Percentiles rank a stretch among this genome's conserved stretches.
These are phyloP conservation scores for Chymomyza costata DNA, from an alignment of 1,140 invertebrate species.

Conservation along the genomic window DNA sequence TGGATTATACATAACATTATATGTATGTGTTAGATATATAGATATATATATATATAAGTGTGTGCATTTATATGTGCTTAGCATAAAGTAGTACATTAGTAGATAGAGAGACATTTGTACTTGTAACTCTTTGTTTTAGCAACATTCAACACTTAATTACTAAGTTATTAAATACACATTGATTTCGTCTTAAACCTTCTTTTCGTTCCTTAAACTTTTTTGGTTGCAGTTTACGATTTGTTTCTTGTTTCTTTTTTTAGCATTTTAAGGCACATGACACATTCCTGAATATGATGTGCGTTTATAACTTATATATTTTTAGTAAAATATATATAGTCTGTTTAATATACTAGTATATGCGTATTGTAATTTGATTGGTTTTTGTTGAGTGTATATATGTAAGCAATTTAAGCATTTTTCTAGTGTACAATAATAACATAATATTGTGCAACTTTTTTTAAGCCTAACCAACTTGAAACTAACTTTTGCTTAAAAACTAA, in stretches of 20 bases:
- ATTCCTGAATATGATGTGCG: constrained; percentile 70
- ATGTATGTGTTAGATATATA: constrained; percentile 19
- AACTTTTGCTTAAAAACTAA: constrained; percentile 14
- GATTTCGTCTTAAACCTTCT: constrained; percentile 17
- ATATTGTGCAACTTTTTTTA: not conserved
- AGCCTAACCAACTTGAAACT: not conserved
- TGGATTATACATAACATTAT: constrained; percentile 42
- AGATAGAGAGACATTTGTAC: constrained; percentile 63
- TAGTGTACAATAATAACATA: too few species aligned
- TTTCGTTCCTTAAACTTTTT: constrained; percentile 15
- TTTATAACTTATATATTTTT: constrained; percentile 29
- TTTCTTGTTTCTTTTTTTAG: constrained; percentile 19
- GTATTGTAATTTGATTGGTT: constrained; percentile 7
- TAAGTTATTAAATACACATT: constrained; percentile 63
- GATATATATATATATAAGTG: constrained; percentile 23
- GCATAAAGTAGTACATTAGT: constrained; percentile 47
- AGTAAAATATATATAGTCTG: constrained; percentile 18
- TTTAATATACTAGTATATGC: not conserved
- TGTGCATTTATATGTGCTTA: constrained; percentile 12
- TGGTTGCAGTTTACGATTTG: constrained; percentile 3
- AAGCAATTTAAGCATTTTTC: too few species aligned
- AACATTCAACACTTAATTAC: constrained; percentile 62
- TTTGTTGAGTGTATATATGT: too few species aligned
- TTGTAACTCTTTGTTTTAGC: constrained; percentile 34
- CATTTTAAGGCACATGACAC: constrained; percentile 66